phyloP scores from a whole-genome alignment of 2,797 vertebrate species.

The Eurystomus glaucurus region DNA sequence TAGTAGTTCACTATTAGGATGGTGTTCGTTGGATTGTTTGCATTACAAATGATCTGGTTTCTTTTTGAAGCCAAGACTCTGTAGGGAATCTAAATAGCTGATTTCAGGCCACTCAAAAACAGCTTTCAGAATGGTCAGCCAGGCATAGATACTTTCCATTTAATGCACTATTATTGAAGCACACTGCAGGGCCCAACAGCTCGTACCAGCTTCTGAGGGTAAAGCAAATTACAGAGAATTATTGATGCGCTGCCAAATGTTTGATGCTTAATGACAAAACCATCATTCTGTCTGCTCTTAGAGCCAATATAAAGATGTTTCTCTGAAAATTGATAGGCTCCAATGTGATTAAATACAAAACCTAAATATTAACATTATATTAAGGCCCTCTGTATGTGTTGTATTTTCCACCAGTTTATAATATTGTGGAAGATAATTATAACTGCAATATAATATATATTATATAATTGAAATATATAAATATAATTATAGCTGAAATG shows the following conservation, averaged over 20 bases:
- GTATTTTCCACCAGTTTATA: neutral
- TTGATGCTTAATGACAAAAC: constrained; percentile 94
- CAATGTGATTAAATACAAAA: neutral
- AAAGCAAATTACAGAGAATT: constrained; percentile 95
- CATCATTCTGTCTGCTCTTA: constrained; percentile 88
- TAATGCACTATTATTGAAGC: constrained; percentile 80
- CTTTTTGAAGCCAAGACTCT: constrained; percentile 50
- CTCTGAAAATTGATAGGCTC: constrained; percentile 62
- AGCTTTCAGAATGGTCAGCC: constrained; percentile 71
- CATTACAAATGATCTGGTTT: constrained; percentile 59
- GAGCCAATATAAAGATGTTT: constrained; percentile 85
- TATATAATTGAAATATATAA: too few relatives aligned
- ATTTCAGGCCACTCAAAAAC: constrained; percentile 42
- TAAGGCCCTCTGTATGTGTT: neutral
- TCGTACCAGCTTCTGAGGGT: constrained; percentile 85
- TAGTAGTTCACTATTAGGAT: neutral
- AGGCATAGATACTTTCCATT: constrained; percentile 61
- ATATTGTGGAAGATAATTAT: neutral
- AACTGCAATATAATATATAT: neutral
- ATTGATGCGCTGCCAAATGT: constrained; percentile 92
- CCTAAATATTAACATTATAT: neutral
- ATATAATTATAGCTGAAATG: too few relatives aligned
- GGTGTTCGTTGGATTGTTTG: constrained; percentile 36
- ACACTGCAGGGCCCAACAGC: constrained; percentile 53
- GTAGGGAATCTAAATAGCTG: constrained; percentile 48